A percentile compares a stretch with the other conserved stretches of the same genome.
Evolutionary conservation across 2,113 vertebrate genomes (phyloP).

Genomic region (Pelvicachromis taeniatus): DNA sequence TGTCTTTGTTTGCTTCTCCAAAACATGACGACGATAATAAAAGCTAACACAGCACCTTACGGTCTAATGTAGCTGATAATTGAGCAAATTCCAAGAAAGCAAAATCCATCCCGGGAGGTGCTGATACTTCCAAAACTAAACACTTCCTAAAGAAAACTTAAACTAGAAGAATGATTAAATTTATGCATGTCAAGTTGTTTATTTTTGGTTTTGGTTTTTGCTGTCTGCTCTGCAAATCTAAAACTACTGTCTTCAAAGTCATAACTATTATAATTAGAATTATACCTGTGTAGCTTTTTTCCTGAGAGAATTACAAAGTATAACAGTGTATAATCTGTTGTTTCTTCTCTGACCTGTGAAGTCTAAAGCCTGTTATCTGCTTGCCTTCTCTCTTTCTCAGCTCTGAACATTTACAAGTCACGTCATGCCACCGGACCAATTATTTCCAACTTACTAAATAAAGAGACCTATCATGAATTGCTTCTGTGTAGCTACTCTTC

Average conservation of each 20-base stretch:
- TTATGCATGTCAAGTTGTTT: background rate
- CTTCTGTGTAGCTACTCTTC: slow-evolving; percentile 8
- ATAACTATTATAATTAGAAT: background rate
- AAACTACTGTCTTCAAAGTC: background rate
- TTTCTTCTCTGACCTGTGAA: slow-evolving; percentile 26
- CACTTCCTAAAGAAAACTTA: background rate
- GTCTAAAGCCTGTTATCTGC: slow-evolving; percentile 47
- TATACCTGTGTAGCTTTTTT: background rate
- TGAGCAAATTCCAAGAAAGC: background rate
- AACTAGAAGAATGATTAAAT: background rate
- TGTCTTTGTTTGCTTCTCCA: background rate
- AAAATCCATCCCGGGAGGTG: background rate
- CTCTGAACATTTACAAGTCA: slow-evolving; percentile 53
- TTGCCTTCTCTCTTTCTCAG: background rate
- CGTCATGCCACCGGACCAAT: slow-evolving; percentile 46
- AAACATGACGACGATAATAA: background rate
- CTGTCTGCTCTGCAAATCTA: background rate
- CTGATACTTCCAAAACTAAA: background rate
- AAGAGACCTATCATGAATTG: slow-evolving; percentile 32
- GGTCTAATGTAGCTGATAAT: background rate
- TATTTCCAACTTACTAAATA: slow-evolving; percentile 53
- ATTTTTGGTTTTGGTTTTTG: background rate
- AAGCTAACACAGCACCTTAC: background rate
- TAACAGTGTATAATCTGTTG: slow-evolving; percentile 3
- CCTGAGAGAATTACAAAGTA: slow-evolving; percentile 28